Evolutionary conservation across 2,888 invertebrate genomes (phyloP).

Genomic region (Chrysotoxum bicinctum): DNA sequence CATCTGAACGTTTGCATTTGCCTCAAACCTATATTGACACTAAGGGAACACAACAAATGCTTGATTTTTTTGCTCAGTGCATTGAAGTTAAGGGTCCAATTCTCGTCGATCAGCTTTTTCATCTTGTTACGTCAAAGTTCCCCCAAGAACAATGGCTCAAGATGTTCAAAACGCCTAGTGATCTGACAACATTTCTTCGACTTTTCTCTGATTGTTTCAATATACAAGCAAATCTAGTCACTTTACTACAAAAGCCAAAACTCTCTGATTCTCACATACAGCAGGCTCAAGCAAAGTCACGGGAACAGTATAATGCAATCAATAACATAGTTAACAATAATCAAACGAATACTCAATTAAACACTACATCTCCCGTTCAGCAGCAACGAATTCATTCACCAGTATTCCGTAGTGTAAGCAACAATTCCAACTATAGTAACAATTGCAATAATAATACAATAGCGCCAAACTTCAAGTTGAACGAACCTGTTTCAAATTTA

Average conservation of each 20-base stretch:
- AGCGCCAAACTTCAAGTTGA: slow-evolving; percentile 81
- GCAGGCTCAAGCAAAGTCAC: slow-evolving; percentile 80
- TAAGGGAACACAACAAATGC: slow-evolving; percentile 90
- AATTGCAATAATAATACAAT: slow-evolving; percentile 74
- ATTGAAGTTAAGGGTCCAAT: slow-evolving; percentile 92
- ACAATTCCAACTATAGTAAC: slow-evolving; percentile 70
- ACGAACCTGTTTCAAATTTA: slow-evolving; percentile 80
- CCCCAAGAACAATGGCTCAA: slow-evolving; percentile 91
- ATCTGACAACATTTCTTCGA: slow-evolving; percentile 94
- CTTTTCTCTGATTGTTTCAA: slow-evolving; percentile 97
- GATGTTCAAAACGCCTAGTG: slow-evolving; percentile 94
- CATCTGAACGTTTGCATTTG: slow-evolving; percentile 86
- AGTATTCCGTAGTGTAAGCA: slow-evolving; percentile 76
- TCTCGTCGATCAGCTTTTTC: slow-evolving; percentile 93
- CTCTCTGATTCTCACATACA: slow-evolving; percentile 83
- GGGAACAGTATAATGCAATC: slow-evolving; percentile 80
- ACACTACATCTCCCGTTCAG: slow-evolving; percentile 44
- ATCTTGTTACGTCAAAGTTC: slow-evolving; percentile 89
- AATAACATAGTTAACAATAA: slow-evolving; percentile 76
- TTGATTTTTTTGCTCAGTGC: slow-evolving; percentile 91
- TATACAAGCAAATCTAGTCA: slow-evolving; percentile 95
- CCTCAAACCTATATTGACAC: slow-evolving; percentile 91
- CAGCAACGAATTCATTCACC: slow-evolving; percentile 79
- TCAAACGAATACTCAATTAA: slow-evolving; percentile 62
- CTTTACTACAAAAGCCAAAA: slow-evolving; percentile 90